These are phyloP conservation scores for Marasmarcha lunaedactyla DNA, from an alignment of 2,888 invertebrate species.

Conservation along the genomic window DNA sequence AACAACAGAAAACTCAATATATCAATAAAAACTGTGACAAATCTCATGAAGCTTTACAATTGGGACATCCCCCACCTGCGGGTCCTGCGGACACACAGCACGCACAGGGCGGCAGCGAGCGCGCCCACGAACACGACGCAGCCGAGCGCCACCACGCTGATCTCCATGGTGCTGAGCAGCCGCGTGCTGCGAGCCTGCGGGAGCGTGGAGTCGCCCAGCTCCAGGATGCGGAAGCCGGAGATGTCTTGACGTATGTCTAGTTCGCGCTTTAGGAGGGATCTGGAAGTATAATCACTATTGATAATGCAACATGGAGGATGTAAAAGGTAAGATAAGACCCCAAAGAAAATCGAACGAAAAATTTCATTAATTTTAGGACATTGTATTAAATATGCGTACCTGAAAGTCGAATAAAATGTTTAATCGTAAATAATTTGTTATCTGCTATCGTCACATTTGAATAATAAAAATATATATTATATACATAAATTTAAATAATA, in stretches of 20 bases:
- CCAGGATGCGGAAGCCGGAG: slow-evolving; percentile 76
- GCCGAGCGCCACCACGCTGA: slow-evolving; percentile 83
- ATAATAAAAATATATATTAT: too few relatives aligned
- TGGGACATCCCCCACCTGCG: slow-evolving; percentile 73
- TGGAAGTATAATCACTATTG: too few relatives aligned
- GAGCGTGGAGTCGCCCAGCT: slow-evolving; percentile 64
- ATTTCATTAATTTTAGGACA: too few relatives aligned
- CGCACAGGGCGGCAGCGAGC: slow-evolving; percentile 81
- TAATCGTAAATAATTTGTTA: too few relatives aligned
- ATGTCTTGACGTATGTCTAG: slow-evolving; percentile 72
- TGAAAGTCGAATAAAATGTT: too few relatives aligned
- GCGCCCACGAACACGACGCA: slow-evolving; percentile 86
- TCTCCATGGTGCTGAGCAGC: slow-evolving; percentile 77
- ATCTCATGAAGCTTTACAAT: too few relatives aligned
- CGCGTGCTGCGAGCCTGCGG: slow-evolving; percentile 42
- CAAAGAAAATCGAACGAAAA: too few relatives aligned
- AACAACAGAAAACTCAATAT: too few relatives aligned
- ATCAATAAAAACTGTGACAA: too few relatives aligned
- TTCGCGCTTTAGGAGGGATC: slow-evolving; percentile 74
- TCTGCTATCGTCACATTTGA: too few relatives aligned
- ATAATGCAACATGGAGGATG: neutral
- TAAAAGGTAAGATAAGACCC: neutral
- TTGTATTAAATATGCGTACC: too few relatives aligned
- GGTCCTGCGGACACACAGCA: slow-evolving; percentile 76
- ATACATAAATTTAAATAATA: too few relatives aligned